Conservation (phyloP, 2,113 vertebrate species). For the Ctenomys sociabilis region DNA sequence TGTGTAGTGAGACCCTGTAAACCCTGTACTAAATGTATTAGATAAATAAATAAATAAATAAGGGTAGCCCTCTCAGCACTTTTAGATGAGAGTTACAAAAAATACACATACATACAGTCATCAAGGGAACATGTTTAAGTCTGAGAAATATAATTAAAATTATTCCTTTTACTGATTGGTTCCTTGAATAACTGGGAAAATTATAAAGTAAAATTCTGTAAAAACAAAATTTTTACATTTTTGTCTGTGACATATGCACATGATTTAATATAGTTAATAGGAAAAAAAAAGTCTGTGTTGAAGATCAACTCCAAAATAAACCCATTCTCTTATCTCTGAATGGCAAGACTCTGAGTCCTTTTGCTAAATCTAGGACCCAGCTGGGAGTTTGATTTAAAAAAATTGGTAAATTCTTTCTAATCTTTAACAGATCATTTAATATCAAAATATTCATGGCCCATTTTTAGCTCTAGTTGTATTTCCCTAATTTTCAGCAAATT, state of each 20-base stretch:
- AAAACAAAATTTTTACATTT: constrained; percentile 20
- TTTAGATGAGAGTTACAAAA: constrained; percentile 54
- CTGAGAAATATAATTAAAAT: constrained; percentile 7
- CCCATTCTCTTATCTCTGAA: neutral
- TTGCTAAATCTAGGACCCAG: neutral
- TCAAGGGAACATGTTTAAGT: constrained; percentile 43
- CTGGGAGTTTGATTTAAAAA: neutral
- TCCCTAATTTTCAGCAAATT: neutral
- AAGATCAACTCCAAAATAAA: neutral
- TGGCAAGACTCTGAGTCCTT: neutral
- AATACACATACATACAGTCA: constrained; percentile 23
- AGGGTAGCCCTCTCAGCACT: neutral
- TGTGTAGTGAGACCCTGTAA: too few relatives aligned
- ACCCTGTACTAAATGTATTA: too few relatives aligned
- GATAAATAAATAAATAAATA: too few relatives aligned
- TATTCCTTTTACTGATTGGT: neutral
- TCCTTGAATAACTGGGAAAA: neutral
- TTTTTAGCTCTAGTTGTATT: neutral
- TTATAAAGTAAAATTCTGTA: constrained; percentile 15
- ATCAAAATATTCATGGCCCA: neutral
- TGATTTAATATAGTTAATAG: neutral
- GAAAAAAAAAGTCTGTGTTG: neutral
- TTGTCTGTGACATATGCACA: constrained; percentile 36
- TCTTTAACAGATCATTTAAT: neutral
- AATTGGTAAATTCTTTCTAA: neutral